A percentile compares a stretch with the other conserved stretches of the same genome.
Conservation (phyloP, 2,113 vertebrate species). For the Chaetops frenatus region DNA sequence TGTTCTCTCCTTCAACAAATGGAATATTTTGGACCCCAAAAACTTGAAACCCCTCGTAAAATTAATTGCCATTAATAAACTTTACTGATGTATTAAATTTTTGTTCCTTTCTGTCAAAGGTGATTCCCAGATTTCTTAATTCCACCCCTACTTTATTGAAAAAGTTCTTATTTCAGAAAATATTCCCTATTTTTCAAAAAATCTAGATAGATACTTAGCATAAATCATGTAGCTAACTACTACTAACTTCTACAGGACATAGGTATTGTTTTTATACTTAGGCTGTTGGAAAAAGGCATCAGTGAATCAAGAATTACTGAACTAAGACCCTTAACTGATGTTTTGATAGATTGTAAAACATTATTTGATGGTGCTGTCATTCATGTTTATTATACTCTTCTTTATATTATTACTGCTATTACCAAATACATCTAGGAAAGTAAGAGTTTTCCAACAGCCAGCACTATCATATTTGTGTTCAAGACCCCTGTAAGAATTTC, state of each 20-base stretch:
- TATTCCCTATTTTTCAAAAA: not conserved
- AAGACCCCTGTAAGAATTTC: not conserved
- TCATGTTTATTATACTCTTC: not conserved
- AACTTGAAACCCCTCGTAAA: conserved; percentile 11
- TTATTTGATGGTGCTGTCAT: not conserved
- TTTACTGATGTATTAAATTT: not conserved
- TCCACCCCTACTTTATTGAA: not conserved
- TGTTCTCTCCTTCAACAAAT: conserved; percentile 48
- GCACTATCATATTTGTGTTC: not conserved
- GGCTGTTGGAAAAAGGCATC: not conserved
- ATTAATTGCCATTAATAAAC: not conserved
- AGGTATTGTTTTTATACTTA: not conserved
- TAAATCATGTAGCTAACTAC: not conserved
- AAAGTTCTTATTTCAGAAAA: not conserved
- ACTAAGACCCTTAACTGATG: not conserved
- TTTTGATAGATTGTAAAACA: not conserved
- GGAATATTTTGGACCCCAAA: not conserved
- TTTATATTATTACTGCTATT: not conserved
- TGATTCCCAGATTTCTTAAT: not conserved
- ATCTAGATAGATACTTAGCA: not conserved
- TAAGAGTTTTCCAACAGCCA: not conserved
- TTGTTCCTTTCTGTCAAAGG: not conserved
- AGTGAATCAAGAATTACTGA: not conserved
- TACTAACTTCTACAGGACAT: not conserved
- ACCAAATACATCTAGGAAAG: not conserved